Conservation (phyloP, 1,140 invertebrate genomes). For the Drosophila carrolli region DNA sequence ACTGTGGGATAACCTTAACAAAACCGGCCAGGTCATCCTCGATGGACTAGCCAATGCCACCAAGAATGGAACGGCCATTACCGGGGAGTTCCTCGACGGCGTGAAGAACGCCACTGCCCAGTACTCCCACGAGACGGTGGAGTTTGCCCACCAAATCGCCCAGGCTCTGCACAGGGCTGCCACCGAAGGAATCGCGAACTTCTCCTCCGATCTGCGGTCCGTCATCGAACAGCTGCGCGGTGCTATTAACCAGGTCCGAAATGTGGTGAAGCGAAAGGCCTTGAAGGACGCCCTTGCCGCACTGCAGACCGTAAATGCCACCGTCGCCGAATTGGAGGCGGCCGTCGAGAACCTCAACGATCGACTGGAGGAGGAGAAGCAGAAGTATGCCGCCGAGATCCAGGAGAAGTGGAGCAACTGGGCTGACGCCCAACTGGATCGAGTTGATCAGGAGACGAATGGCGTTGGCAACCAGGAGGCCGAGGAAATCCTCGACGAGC, state of each 20-base stretch:
- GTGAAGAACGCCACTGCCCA: conserved; percentile 7
- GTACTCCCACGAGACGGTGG: neutral
- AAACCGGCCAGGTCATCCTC: conserved; percentile 16
- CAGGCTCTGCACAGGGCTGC: conserved; percentile 23
- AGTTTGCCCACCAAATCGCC: conserved; percentile 9
- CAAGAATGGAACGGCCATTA: conserved; percentile 9
- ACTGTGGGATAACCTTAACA: conserved; percentile 20
- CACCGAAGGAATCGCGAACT: neutral
- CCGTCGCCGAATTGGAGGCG: neutral
- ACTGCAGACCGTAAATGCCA: conserved; percentile 11
- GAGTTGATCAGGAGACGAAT: conserved; percentile 24
- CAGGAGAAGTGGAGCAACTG: conserved; percentile 22
- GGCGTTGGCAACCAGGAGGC: conserved; percentile 23
- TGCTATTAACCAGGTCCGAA: neutral
- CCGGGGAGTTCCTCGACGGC: neutral
- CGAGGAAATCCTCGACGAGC: conserved; percentile 10
- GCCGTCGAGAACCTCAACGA: conserved; percentile 9
- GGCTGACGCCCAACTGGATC: conserved; percentile 33
- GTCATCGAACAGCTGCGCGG: neutral
- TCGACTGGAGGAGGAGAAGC: conserved; percentile 11
- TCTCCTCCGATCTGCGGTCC: neutral
- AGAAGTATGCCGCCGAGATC: neutral
- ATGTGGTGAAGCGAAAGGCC: neutral
- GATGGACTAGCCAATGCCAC: neutral
- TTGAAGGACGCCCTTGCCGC: conserved; percentile 5